Base-by-base conservation (phyloP, 2,888 invertebrate genomes). In the Ischnura elegans region DNA sequence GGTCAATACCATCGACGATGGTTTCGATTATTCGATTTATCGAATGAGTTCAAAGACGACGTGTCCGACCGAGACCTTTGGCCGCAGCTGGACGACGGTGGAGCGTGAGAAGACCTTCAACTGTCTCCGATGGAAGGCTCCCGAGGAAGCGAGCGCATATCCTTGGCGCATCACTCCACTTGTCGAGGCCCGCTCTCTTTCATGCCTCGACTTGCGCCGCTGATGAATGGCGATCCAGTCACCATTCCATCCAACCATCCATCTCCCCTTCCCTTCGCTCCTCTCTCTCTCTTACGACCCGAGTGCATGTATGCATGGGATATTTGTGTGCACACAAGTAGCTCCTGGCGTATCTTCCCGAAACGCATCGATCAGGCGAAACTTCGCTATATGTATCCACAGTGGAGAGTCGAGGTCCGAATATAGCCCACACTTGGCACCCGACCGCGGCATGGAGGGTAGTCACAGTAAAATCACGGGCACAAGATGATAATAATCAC, bases 101-200 rank as follows among this genome's bases (percentile, higher is more conserved):
- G 51, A 51, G 51, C 51, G 51, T 51, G 51, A 19, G 51, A 51
- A 84, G n/a, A 45, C 45, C 43, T 45, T 36, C 45, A 16, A 45
- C 86, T 21, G 45, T 86, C 43, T 25, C 45, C 45, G n/a, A 10
- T 21, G 45, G 61, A 61, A 8, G 61, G 61, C 61, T 61, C 21
- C 61, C n/a, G 61, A 61, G 61, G 61, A 61, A 61, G 61, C 61
- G 2, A 21, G 2, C 2, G 16, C 25, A n/a, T n/a, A 25, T n/a
- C n/a, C 61, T 61, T 61, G 61, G 61, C 61, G n/a, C 25, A 25
- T 61, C 61, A n/a, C 61, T 61, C 61, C 61, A 61, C 61, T 61
- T 61, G 61, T n/a, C 25, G 16, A 21, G 25, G 5, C 25, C 19
- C 25, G 25, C 19, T 61, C n/a, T 61, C n/a, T 21, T 25, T 25